These are phyloP conservation scores for Falco naumanni DNA, from an alignment of 2,797 vertebrate genomes.

Conservation along the genomic window DNA sequence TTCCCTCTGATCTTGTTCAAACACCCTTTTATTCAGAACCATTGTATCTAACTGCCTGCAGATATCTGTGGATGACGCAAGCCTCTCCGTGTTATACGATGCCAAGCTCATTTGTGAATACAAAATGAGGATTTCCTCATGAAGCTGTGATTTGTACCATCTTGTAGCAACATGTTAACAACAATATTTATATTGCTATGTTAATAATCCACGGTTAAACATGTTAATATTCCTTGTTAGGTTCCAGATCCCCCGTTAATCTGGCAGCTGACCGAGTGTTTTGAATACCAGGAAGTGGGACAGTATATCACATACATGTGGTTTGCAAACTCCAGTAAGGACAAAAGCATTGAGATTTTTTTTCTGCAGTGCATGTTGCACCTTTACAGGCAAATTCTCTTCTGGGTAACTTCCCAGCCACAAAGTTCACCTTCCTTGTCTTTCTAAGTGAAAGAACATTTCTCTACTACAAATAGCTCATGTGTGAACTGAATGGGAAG, in stretches of 20 bases:
- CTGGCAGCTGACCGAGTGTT: neutral
- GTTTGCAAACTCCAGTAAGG: neutral
- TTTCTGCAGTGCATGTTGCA: neutral
- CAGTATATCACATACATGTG: fast-evolving
- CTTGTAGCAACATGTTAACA: neutral
- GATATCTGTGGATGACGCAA: neutral
- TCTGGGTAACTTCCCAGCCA: neutral
- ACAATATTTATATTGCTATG: neutral
- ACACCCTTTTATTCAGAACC: neutral
- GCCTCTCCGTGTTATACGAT: neutral
- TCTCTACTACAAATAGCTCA: neutral
- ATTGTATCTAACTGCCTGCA: neutral
- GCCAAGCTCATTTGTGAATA: neutral
- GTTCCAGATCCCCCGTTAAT: neutral
- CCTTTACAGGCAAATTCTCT: neutral
- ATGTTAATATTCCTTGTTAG: neutral
- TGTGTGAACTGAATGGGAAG: fast-evolving
- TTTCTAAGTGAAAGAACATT: neutral
- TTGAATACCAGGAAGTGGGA: neutral
- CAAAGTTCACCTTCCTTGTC: neutral
- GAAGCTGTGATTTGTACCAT: neutral
- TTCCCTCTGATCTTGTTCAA: neutral
- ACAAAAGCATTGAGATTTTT: neutral
- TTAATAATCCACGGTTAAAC: neutral
- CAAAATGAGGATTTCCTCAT: neutral